Conservation (phyloP, 2,888 invertebrate genomes). For the Globia sparganii region DNA sequence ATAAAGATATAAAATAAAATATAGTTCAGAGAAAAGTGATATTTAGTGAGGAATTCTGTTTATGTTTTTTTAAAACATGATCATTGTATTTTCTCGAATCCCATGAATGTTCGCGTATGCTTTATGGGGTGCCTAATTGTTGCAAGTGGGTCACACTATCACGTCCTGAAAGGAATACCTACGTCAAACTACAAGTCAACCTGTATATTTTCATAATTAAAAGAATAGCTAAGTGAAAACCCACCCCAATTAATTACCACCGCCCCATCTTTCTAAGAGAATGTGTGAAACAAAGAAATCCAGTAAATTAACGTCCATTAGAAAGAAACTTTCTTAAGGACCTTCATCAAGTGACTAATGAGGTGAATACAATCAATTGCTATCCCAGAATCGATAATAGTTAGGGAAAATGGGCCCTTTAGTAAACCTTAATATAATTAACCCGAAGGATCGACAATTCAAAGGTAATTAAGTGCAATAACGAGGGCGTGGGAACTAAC, state of each 20-base stretch:
- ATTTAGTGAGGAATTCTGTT: background rate
- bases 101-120: background rate
- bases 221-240: background rate
- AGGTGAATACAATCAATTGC: conserved; percentile 58
- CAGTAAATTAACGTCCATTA: conserved; percentile 43
- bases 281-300: conserved; percentile 46
- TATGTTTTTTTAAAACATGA: no score
- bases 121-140: background rate
- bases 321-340: conserved; percentile 47
- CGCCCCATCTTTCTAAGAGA: conserved; percentile 10
- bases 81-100: no score
- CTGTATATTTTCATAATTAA: background rate
- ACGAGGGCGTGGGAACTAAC: conserved; percentile 37
- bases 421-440: conserved; percentile 55
- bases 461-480: conserved; percentile 57
- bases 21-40: background rate
- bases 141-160: no score
- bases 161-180: background rate
- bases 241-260: background rate
- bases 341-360: conserved; percentile 53
- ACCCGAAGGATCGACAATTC: conserved; percentile 54
- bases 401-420: conserved; percentile 52
- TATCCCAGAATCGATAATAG: conserved; percentile 53
- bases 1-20: background rate
- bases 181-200: background rate